phyloP scores from a whole-genome alignment of 2,888 invertebrate species.

The Hetaerina titia region DNA sequence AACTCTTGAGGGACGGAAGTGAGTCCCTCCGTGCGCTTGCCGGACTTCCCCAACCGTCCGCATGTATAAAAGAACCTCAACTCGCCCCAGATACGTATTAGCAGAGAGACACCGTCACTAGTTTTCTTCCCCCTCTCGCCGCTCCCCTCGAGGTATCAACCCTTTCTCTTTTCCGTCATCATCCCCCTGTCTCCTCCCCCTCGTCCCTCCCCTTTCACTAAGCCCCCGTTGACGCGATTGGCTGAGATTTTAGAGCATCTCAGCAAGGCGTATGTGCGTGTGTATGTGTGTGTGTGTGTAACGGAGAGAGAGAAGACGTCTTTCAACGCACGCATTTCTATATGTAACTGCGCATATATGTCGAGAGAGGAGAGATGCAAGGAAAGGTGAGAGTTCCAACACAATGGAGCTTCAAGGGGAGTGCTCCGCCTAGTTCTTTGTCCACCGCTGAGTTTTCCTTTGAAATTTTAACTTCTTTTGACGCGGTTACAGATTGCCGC shows the following conservation, averaged over 20 bases:
- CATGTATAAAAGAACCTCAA: not conserved
- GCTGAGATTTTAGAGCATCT: not conserved
- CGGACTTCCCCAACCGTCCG: not conserved
- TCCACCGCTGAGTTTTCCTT: not conserved
- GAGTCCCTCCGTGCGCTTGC: not conserved
- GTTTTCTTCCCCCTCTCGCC: not conserved
- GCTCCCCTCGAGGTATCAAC: not conserved
- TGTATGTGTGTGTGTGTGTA: too few species aligned
- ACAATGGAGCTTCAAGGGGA: not conserved
- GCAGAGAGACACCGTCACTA: not conserved
- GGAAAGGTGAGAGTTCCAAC: not conserved
- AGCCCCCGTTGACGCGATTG: not conserved
- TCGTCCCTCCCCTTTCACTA: not conserved
- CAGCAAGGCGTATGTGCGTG: not conserved
- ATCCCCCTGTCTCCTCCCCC: not conserved
- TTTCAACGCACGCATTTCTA: not conserved
- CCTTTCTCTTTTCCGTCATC: constrained; percentile 1
- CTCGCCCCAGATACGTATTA: constrained; percentile 29
- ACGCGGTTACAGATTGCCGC: not conserved
- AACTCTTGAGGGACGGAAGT: not conserved
- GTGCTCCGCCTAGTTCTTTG: not conserved
- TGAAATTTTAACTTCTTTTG: not conserved
- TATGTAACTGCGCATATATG: too few species aligned
- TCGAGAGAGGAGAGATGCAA: not conserved
- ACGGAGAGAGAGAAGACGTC: not conserved